Conservation (phyloP, 2,888 invertebrate species). For the Diploptera punctata region DNA sequence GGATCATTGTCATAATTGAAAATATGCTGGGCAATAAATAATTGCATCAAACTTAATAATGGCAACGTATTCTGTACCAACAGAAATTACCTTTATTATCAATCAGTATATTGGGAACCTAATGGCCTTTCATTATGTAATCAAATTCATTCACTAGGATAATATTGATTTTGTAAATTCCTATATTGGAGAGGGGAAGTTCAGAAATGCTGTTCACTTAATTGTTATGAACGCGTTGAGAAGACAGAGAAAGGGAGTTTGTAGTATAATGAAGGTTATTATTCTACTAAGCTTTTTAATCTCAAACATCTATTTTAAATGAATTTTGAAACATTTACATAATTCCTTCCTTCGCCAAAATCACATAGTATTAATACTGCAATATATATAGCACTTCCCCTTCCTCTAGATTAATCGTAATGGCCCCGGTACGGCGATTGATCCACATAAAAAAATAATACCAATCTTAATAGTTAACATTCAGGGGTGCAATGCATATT, state of each 20-base stretch:
- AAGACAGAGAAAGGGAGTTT: neutral
- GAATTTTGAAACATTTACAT: constrained; percentile 20
- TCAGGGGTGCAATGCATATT: too few relatives aligned
- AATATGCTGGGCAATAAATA: neutral
- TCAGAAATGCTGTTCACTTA: neutral
- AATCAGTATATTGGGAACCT: neutral
- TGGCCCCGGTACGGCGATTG: neutral
- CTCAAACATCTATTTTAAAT: constrained; percentile 18
- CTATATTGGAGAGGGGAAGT: neutral
- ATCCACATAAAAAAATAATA: neutral
- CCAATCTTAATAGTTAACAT: too few relatives aligned
- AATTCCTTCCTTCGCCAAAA: constrained; percentile 2
- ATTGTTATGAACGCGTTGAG: neutral
- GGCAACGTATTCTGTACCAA: neutral
- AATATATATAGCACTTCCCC: neutral
- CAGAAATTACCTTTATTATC: constrained; percentile 3
- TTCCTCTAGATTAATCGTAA: neutral
- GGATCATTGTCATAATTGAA: too few relatives aligned
- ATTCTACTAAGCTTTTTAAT: neutral
- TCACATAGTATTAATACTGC: constrained; percentile 2
- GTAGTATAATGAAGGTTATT: neutral
- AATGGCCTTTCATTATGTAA: constrained; percentile 4
- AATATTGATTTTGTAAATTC: neutral
- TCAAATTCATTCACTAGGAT: neutral
- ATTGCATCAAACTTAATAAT: neutral